Base-by-base conservation (phyloP, 1,140 invertebrate genomes). In the Grapholita molesta region DNA sequence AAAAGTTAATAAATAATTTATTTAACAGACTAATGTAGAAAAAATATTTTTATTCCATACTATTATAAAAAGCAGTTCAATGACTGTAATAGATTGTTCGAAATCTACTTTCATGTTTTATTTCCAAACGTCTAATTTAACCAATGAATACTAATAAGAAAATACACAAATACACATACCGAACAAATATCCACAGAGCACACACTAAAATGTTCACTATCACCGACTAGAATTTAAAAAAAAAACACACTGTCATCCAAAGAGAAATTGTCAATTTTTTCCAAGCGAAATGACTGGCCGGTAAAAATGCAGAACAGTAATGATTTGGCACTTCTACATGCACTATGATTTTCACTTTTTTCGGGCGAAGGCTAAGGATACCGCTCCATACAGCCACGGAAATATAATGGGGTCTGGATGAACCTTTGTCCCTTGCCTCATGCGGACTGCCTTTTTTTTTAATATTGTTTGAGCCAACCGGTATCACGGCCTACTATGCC, bases 291-390 rank as follows among this genome's bases (percentile, higher is more conserved):
- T 74, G 72, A 77, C 72, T 77, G 64, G 72, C 70, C 55, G 66
- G 67, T 64, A 69, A 42, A 68, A 67, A 70, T 64, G 70, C 70
- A 57, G 64, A 75, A 52, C 24, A 30, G 32, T 48, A 8, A 70
- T 73, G 71, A 73, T 68, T 52, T 68, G 66, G 69, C 69, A 72
- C 66, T 64, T 52, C 53, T 33, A 4, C 30, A 71, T 30, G 72
- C 77, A 79, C 78, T 79, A 76, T 77, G 70, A 73, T 72, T 69
- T 72, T 76, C 77, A 79, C 77, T 79, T 79, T 79, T 79, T 67
- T 57, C 53, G 35, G 15, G 25, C 25, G 21, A 18, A 42, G 48
- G 72, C 70, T 68, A 70, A 77, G 78, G 78, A 79, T 61, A 69
- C 70, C 11, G 55, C 48, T 77, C 75, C 78, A 71, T 74, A 33